Evolutionary conservation across 2,113 vertebrate species (phyloP).

Genomic region (Anser brachyrhynchus): DNA sequence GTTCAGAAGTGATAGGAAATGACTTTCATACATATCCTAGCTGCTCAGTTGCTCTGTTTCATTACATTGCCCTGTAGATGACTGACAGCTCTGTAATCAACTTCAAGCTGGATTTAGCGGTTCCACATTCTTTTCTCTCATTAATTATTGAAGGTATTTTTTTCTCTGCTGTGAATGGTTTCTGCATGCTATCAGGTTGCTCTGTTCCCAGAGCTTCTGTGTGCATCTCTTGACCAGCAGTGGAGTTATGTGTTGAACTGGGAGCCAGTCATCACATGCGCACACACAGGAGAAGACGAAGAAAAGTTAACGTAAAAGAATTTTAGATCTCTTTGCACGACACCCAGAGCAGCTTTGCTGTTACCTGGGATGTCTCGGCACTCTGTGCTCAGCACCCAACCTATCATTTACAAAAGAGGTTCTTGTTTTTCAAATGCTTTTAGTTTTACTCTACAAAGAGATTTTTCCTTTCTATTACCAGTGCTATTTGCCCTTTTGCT

Average conservation of each 20-base stretch:
- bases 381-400: background rate
- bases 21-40: slow-evolving; percentile 51
- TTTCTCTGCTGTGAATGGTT: background rate
- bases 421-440: slow-evolving; percentile 12
- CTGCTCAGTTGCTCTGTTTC: slow-evolving; percentile 40
- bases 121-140: slow-evolving; percentile 11
- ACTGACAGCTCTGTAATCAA: slow-evolving; percentile 62
- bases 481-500: background rate
- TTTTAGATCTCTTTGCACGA: background rate
- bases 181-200: fast-evolving
- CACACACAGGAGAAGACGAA: background rate
- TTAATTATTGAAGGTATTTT: slow-evolving; percentile 57
- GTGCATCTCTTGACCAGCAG: background rate
- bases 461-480: background rate
- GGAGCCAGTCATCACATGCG: background rate
- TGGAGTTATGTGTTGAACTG: background rate
- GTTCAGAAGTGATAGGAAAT: slow-evolving; percentile 57
- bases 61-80: slow-evolving; percentile 38
- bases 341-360: background rate
- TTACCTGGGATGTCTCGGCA: background rate
- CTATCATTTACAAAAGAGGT: fast-evolving
- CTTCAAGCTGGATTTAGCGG: slow-evolving; percentile 54
- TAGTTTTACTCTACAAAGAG: background rate
- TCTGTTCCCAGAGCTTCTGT: background rate
- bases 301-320: slow-evolving; percentile 10